phyloP scores from a whole-genome alignment of 2,797 vertebrate species.

The Sebastes paucispinis region DNA sequence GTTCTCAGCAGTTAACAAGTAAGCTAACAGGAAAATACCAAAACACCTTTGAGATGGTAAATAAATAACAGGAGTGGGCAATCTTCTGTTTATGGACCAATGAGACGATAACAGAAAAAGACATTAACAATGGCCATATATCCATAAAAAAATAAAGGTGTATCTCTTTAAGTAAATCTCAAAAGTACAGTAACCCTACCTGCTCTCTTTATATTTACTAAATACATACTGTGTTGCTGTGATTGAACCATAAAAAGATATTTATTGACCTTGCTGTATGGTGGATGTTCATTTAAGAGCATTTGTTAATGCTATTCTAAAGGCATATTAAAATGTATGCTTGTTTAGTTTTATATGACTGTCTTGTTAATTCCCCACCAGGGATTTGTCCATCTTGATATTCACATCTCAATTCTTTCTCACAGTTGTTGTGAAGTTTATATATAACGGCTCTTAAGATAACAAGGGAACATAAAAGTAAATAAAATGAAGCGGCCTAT shows the following conservation, averaged over 20 bases:
- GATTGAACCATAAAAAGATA: slow-evolving; percentile 17
- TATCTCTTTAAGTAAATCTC: background rate
- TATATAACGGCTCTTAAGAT: background rate
- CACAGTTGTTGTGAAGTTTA: background rate
- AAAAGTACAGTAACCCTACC: background rate
- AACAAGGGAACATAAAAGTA: slow-evolving; percentile 15
- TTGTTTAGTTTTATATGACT: slow-evolving; percentile 46
- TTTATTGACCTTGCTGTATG: slow-evolving; percentile 6
- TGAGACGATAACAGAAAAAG: background rate
- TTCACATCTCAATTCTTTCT: background rate
- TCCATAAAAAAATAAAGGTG: background rate
- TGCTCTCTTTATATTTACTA: background rate
- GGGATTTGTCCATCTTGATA: slow-evolving; percentile 14
- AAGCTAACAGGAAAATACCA: background rate
- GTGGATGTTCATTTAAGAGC: slow-evolving; percentile 16
- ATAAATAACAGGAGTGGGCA: background rate
- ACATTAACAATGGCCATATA: background rate
- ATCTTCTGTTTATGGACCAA: background rate
- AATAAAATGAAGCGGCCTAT: background rate
- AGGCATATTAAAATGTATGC: slow-evolving; percentile 52
- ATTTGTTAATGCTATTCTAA: slow-evolving; percentile 39
- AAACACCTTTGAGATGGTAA: background rate
- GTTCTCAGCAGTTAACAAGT: background rate
- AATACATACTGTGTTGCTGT: background rate
- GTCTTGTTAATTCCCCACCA: slow-evolving; percentile 10